Percentiles rank a stretch among this genome's conserved stretches.
phyloP scores from a whole-genome alignment of 2,797 vertebrate species.

The Xenops minutus region DNA sequence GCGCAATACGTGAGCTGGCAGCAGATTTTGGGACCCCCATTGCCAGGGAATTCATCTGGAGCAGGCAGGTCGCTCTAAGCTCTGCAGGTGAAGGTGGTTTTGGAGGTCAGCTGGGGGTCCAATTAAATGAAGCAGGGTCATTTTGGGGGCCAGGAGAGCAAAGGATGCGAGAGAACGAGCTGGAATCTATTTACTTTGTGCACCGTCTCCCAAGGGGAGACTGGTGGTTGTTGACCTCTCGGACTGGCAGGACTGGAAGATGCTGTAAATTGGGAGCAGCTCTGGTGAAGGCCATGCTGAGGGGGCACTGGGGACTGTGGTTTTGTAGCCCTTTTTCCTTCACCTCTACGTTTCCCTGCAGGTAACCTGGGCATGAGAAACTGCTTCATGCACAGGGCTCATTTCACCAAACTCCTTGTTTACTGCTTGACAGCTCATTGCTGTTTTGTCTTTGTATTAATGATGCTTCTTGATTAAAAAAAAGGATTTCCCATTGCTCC shows the following conservation, averaged over 20 bases:
- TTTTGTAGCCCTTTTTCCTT: not conserved
- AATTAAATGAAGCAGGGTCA: not conserved
- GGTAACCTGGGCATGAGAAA: not conserved
- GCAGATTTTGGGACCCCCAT: not conserved
- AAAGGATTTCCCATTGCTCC: not conserved
- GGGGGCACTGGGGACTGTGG: rapidly evolving
- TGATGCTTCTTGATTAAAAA: not conserved
- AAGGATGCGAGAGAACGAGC: not conserved
- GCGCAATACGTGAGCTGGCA: not conserved
- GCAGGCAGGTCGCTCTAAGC: not conserved
- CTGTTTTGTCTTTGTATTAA: not conserved
- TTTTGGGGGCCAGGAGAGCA: not conserved
- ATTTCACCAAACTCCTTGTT: not conserved
- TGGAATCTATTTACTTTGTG: not conserved
- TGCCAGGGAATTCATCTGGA: not conserved
- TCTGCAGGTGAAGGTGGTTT: not conserved
- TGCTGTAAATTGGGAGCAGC: not conserved
- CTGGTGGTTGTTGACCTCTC: not conserved
- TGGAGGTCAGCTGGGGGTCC: not conserved
- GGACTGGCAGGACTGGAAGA: not conserved
- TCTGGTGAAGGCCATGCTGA: not conserved
- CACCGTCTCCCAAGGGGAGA: rapidly evolving
- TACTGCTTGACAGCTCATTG: not conserved
- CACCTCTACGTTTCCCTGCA: not conserved
- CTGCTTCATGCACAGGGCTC: not conserved